Evolutionary conservation across 2,888 invertebrate genomes (phyloP).

Genomic region (Parnassius apollo): DNA sequence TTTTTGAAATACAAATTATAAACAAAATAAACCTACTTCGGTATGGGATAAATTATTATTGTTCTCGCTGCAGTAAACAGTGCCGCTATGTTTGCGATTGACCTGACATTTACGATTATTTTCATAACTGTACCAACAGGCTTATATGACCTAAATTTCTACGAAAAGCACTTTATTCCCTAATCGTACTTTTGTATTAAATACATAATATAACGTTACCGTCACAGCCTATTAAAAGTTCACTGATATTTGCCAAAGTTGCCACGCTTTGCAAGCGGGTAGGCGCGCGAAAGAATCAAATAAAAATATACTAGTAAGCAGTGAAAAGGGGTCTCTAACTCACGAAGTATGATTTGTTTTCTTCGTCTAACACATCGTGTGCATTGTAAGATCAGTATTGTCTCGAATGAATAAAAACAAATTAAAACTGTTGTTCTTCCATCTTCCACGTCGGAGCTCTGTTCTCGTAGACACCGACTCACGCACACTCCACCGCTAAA

Average conservation of each 20-base stretch:
- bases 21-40: not conserved
- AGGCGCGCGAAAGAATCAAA: too few species aligned
- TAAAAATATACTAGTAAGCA: too few species aligned
- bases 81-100: constrained; percentile 11
- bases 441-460: constrained; percentile 39
- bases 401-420: constrained; percentile 13
- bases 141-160: not conserved
- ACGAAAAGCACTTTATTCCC: constrained; percentile 6
- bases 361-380: too few species aligned
- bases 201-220: too few species aligned
- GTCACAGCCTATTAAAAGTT: too few species aligned
- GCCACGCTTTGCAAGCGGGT: too few species aligned
- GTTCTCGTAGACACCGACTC: constrained; percentile 43
- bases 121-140: constrained; percentile 16
- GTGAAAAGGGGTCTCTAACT: too few species aligned
- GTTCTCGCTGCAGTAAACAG: constrained; percentile 5
- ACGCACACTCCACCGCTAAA: constrained; percentile 64
- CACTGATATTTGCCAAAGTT: too few species aligned
- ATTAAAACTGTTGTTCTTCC: constrained; percentile 28
- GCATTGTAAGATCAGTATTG: constrained; percentile 23
- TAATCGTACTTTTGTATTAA: not conserved
- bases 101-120: constrained; percentile 21
- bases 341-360: too few species aligned
- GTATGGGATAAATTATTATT: constrained; percentile 15
- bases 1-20: too few species aligned